Percentiles rank a stretch among this genome's conserved stretches.
These are phyloP conservation scores for Leucozona laternaria DNA, from an alignment of 2,888 invertebrate genomes.

Conservation along the genomic window DNA sequence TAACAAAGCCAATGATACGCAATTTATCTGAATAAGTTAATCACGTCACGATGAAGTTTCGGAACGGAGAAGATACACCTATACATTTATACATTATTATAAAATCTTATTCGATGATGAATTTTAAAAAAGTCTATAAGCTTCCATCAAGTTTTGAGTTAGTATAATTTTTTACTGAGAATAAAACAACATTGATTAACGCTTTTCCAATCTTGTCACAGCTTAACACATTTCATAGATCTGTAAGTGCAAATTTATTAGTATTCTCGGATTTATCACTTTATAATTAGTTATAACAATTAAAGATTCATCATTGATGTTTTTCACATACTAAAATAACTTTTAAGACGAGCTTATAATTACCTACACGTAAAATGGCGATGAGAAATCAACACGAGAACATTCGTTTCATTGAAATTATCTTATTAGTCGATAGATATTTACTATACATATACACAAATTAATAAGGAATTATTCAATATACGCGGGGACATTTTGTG, in stretches of 20 bases:
- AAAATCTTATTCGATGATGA: background rate
- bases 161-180: background rate
- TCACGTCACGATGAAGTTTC: background rate
- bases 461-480: too few relatives aligned
- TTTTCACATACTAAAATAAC: background rate
- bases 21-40: slow-evolving; percentile 15
- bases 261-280: background rate
- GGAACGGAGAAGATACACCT: background rate
- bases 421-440: too few relatives aligned
- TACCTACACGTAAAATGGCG: background rate
- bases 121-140: slow-evolving; percentile 11
- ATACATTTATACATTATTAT: background rate
- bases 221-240: background rate
- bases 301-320: background rate
- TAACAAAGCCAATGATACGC: background rate
- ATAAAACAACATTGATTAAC: background rate
- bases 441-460: too few relatives aligned
- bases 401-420: too few relatives aligned
- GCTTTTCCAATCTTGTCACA: background rate
- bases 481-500: too few relatives aligned
- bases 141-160: background rate
- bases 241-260: background rate
- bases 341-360: background rate
- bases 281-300: background rate
- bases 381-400: background rate